Conservation (phyloP, 2,888 invertebrate genomes). For the Hypomecis punctinalis region DNA sequence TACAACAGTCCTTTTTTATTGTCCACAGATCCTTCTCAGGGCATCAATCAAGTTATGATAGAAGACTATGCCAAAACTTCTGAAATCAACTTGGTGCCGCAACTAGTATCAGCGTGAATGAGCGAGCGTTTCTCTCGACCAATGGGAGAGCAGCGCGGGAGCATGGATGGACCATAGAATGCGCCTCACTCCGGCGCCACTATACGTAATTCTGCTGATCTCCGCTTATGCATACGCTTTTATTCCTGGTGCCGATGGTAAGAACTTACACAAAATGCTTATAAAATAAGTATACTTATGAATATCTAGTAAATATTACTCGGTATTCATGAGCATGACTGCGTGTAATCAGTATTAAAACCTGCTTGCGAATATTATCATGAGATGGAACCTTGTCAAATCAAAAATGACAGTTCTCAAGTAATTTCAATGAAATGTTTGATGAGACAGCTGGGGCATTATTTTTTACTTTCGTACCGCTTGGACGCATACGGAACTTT, state of each 20-base stretch:
- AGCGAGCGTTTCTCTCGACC: constrained; percentile 52
- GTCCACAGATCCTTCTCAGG: constrained; percentile 20
- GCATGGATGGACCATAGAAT: constrained; percentile 83
- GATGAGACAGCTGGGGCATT: no score
- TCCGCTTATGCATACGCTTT: constrained; percentile 66
- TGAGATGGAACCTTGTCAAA: no score
- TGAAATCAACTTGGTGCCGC: constrained; percentile 11
- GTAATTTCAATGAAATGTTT: no score
- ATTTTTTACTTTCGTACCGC: no score
- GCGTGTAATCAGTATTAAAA: no score
- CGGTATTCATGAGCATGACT: no score
- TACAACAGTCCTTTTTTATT: background rate
- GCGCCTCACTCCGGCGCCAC: constrained; percentile 75
- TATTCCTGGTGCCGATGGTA: constrained; percentile 77
- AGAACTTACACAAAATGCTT: constrained; percentile 43
- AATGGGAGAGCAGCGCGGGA: constrained; percentile 67
- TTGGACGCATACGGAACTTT: no score
- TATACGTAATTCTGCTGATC: constrained; percentile 71
- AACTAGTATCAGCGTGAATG: constrained; percentile 36
- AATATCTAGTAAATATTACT: no score
- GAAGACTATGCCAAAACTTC: constrained; percentile 7
- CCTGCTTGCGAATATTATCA: no score
- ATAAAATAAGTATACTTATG: no score
- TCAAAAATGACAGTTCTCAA: no score
- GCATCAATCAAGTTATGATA: constrained; percentile 19